These are phyloP conservation scores for Montipora sp. DNA, from an alignment of 64 coral and sea anemone genomes.

Conservation along the genomic window DNA sequence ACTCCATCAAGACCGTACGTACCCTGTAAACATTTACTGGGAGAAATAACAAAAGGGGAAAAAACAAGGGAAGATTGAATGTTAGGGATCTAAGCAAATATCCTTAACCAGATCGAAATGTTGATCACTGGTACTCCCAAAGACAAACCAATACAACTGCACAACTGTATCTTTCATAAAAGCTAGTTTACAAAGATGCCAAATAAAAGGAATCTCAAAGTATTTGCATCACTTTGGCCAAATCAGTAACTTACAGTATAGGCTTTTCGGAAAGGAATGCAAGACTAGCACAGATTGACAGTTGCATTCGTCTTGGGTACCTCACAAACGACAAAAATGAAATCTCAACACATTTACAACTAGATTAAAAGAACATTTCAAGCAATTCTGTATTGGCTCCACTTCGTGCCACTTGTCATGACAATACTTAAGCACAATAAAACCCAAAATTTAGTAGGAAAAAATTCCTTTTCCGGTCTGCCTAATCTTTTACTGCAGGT, in stretches of 20 bases:
- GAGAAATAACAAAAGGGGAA: conserved; percentile 97
- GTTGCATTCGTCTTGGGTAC: neutral
- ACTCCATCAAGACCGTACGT: conserved; percentile 89
- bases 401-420: neutral
- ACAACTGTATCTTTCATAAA: neutral
- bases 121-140: conserved; percentile 30
- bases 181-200: no score
- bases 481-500: neutral
- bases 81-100: conserved; percentile 41
- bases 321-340: neutral
- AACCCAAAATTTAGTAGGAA: neutral
- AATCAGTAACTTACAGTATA: no score
- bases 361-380: conserved; percentile 28
- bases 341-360: neutral
- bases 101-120: neutral
- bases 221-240: no score
- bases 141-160: conserved; percentile 27
- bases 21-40: conserved; percentile 95
- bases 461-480: no score
- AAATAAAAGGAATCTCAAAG: no score
- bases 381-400: neutral
- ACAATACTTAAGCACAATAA: no score
- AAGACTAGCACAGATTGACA: neutral
- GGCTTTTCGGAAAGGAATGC: neutral
- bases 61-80: conserved; percentile 92